Base-by-base conservation (phyloP, 2,888 invertebrate genomes). In the Pegoplata infirma region DNA sequence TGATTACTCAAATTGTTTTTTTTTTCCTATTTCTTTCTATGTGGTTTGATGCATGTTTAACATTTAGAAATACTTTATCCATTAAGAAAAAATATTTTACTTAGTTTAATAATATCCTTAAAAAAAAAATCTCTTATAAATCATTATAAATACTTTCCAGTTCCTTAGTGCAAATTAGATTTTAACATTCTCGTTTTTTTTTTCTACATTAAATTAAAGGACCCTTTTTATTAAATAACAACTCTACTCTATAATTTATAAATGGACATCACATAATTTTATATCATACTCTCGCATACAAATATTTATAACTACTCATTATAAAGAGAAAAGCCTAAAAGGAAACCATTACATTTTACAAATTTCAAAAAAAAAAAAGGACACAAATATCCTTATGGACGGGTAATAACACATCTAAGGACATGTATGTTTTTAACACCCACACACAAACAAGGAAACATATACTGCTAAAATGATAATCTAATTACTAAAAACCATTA, bases 181-280 rank as follows among this genome's bases (percentile, higher is more conserved):
- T 79, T 67, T 17, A 32, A 56, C 32, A 56, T 56, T n/a, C n/a
- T n/a, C n/a, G n/a, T n/a, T n/a, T n/a, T n/a, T n/a, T n/a, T 23
- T 58, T 14, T 66, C 23, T 66, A 28, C 61, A 75, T 75, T 74
- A 69, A 73, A 73, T 78, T 74, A 78, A 32, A 53, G n/a, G 77
- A 69, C 63, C 77, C 73, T 73, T 78, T 76, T 66, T 63, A 32
- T 67, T 16, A 17, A n/a, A n/a, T 23, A 28, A 61, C 61, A 79
- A 75, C 75, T 79, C 67, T 72, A 75, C 75, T 67, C 67, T 72
- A 79, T 79, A 79, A 79, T 79, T 75, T 75, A 67, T 71, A 53
- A 75, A 71, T 74, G 61, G 71, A 72, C 66, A 71, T 19, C 56
- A 63, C 21, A 36, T 12, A 36, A 16, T n/a, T n/a, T n/a, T n/a